Evolutionary conservation across 2,797 vertebrate genomes (phyloP).

Genomic region (Glossophaga mutica): DNA sequence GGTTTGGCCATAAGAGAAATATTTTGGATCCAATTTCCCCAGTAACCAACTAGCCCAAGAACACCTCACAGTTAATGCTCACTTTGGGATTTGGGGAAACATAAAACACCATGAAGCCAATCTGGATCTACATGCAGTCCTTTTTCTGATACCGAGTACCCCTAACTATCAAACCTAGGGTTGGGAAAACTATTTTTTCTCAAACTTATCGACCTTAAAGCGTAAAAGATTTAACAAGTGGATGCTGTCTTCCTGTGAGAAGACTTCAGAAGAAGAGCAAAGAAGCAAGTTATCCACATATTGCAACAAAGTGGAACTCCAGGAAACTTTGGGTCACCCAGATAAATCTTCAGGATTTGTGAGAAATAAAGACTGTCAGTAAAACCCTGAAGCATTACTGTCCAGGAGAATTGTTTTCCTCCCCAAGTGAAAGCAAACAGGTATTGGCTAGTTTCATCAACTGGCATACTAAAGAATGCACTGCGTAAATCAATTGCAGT

Average conservation of each 20-base stretch:
- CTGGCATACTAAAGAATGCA: neutral
- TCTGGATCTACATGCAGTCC: neutral
- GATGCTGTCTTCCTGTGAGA: neutral
- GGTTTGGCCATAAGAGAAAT: neutral
- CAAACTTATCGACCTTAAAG: neutral
- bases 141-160: neutral
- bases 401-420: neutral
- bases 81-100: neutral
- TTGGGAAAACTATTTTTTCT: neutral
- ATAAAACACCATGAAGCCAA: neutral
- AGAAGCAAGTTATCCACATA: neutral
- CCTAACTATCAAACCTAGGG: neutral
- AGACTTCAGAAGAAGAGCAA: neutral
- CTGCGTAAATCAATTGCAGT: neutral
- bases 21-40: neutral
- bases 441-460: neutral
- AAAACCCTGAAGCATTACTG: neutral
- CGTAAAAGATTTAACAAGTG: neutral
- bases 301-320: neutral
- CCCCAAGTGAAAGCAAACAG: neutral
- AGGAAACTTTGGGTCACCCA: neutral
- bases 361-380: neutral
- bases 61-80: neutral
- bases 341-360: neutral
- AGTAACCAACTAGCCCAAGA: neutral